Evolutionary conservation across 30 jellyfish, hydroid and myxozoan genomes (phyloP).

Genomic region (Turritopsis rubra): DNA sequence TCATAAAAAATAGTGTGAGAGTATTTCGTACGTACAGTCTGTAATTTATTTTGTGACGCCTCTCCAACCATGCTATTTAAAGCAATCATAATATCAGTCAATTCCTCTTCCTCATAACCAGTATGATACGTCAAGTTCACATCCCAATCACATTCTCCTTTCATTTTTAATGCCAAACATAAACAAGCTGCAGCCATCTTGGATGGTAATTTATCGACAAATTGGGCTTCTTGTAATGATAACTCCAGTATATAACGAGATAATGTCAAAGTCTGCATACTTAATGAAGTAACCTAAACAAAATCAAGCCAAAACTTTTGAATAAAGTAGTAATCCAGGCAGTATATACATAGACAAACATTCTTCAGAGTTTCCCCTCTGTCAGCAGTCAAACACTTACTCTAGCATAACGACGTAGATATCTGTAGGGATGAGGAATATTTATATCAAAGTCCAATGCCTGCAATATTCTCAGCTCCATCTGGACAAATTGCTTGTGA

Average conservation of each 20-base stretch:
- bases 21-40: slow-evolving; percentile 62
- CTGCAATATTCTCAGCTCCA: slow-evolving; percentile 61
- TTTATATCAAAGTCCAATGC: slow-evolving; percentile 63
- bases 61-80: slow-evolving; percentile 52
- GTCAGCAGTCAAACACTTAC: slow-evolving; percentile 32
- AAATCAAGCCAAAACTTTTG: neutral
- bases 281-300: slow-evolving; percentile 70
- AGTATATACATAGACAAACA: neutral
- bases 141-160: slow-evolving; percentile 68
- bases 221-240: slow-evolving; percentile 63
- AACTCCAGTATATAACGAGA: slow-evolving; percentile 83
- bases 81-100: slow-evolving; percentile 37
- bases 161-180: slow-evolving; percentile 69
- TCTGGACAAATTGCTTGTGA: slow-evolving; percentile 40
- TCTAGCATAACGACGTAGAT: slow-evolving; percentile 81
- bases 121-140: slow-evolving; percentile 66
- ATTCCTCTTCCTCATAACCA: slow-evolving; percentile 63
- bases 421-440: slow-evolving; percentile 80
- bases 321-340: no score
- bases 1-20: slow-evolving; percentile 86
- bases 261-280: slow-evolving; percentile 69
- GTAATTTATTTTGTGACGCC: slow-evolving; percentile 51
- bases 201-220: slow-evolving; percentile 65
- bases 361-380: no score
- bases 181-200: slow-evolving; percentile 82